Conservation (phyloP, 35 echinoderm and acorn worm species). For the Diadema setosum region DNA sequence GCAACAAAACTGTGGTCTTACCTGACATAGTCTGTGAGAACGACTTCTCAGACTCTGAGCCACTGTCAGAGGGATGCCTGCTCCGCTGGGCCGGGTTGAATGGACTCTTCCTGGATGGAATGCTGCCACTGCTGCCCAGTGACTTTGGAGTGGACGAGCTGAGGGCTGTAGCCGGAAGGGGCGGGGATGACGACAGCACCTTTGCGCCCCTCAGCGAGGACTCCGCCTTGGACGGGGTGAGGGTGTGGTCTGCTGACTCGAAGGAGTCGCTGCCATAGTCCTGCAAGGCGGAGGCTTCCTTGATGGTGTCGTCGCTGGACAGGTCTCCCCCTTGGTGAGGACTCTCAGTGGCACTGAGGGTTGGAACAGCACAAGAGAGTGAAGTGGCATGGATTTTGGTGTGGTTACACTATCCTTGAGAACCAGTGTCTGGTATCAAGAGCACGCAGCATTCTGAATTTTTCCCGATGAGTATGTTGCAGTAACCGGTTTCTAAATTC, state of each 20-base stretch:
- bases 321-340: constrained; percentile 3
- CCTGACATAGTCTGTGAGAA: constrained; percentile 95
- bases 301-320: constrained; percentile 84
- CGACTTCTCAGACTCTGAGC: constrained; percentile 94
- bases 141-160: constrained; percentile 16
- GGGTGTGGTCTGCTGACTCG: constrained; percentile 64
- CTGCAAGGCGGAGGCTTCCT: constrained; percentile 45
- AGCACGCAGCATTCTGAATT: no score
- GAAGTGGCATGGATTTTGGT: no score
- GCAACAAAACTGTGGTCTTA: no score
- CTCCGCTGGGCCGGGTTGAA: constrained; percentile 26
- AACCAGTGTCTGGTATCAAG: no score
- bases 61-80: constrained; percentile 88
- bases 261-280: constrained; percentile 89
- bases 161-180: background rate
- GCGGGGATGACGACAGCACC: background rate
- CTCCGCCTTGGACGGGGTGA: constrained; percentile 35
- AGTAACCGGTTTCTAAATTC: no score
- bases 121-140: background rate
- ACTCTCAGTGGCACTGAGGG: background rate
- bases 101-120: background rate
- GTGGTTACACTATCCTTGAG: no score
- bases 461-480: no score
- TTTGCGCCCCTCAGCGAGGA: background rate
- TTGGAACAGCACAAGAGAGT: background rate